Evolutionary conservation across 2,113 vertebrate genomes (phyloP), one percentile per base, ranked within the genome.

Genomic region (Heptranchias perlo): DNA sequence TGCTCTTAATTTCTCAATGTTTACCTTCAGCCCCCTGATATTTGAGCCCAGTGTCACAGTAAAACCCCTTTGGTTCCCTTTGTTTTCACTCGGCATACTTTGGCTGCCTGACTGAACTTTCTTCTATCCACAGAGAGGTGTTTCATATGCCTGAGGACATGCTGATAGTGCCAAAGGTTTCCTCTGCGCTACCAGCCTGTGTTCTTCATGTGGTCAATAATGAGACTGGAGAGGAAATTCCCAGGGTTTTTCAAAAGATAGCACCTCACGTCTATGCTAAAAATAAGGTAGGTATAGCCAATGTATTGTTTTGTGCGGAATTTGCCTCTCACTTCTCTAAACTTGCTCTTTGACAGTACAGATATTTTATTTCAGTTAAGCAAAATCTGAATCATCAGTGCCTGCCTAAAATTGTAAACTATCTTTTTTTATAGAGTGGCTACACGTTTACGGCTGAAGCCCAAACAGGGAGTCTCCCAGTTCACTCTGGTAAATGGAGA

Each of bases 401-500:
- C 35, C 13, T 93, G 58, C n/a, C 47, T 52, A 95, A 52, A 67
- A 95, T 39, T 16, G 52, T 62, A 86, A 84, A 95, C 28, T 11
- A 35, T 86, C n/a, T 10, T 0, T 62, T 96, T 18, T 0, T 96
- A 62, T 89, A 99, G 99, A 97, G 97, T 62, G 99, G 99, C 35
- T 99, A 99, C 93, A 99, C 99, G 0, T 99, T 99, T 62, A 97
- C 99, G 96, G 99, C 98, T 10, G 99, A 99, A 97, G 98, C 97
- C 0, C 49, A 96, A 35, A 97, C 97, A 5, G 97, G 97, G 87
- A 98, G 98, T 39, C 62, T 82, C 0, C 96, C 96, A 0, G 47
- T 97, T 25, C 16, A 96, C 47, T 97, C 97, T 69, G 97, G 98
- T 49, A 97, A 97, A 44, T 99, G 98, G 98, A 98, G 96, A 95